Evolutionary conservation across 2,888 invertebrate genomes (phyloP).

Genomic region (Maniola hyperantus): DNA sequence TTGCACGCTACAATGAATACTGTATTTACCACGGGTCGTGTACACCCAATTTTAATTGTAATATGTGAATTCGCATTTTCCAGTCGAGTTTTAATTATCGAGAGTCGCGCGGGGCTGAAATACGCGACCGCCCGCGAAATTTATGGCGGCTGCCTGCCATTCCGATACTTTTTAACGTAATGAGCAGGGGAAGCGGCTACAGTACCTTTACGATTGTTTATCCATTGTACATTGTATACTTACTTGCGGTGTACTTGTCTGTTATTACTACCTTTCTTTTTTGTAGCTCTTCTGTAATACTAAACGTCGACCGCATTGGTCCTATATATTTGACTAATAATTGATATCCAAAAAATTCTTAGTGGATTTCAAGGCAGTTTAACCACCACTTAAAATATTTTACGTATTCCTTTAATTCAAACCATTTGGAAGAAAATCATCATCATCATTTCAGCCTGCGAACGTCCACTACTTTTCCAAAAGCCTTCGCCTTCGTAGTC

Average conservation of each 20-base stretch:
- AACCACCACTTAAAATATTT: too few relatives aligned
- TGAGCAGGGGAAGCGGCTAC: conserved; percentile 65
- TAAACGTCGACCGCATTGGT: too few relatives aligned
- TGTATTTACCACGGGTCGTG: conserved; percentile 68
- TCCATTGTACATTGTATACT: conserved; percentile 42
- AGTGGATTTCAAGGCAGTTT: too few relatives aligned
- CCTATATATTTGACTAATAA: too few relatives aligned
- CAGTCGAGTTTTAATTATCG: conserved; percentile 83
- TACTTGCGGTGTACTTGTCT: conserved; percentile 11
- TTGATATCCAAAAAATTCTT: too few relatives aligned
- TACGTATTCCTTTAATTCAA: too few relatives aligned
- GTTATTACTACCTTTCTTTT: background rate
- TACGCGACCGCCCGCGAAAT: conserved; percentile 83
- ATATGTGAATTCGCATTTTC: conserved; percentile 80
- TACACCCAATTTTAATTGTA: conserved; percentile 78
- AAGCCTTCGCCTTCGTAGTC: too few relatives aligned
- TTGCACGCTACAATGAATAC: conserved; percentile 47
- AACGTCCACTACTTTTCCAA: too few relatives aligned
- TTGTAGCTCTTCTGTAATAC: too few relatives aligned
- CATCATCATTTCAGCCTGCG: too few relatives aligned
- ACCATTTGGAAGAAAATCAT: too few relatives aligned
- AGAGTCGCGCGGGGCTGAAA: conserved; percentile 77
- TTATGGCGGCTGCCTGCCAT: conserved; percentile 76
- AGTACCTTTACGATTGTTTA: conserved; percentile 51
- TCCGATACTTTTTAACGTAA: conserved; percentile 83